Base-by-base conservation (phyloP, 2,113 vertebrate genomes). In the Tor tambroides region DNA sequence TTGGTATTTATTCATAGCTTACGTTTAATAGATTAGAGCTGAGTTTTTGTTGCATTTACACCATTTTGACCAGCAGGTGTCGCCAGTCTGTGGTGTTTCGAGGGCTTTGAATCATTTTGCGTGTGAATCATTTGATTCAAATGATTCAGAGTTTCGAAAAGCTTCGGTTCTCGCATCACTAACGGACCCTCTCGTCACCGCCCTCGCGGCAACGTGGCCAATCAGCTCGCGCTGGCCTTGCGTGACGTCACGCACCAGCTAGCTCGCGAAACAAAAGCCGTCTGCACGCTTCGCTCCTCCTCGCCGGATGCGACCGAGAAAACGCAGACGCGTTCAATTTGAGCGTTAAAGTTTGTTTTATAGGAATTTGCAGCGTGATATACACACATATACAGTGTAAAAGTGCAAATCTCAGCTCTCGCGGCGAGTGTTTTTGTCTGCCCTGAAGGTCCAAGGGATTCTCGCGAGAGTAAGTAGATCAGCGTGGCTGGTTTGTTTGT, bases 401-500 rank as follows among this genome's bases (percentile, higher is more conserved):
- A 21, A 54, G 6, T 19, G 38, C 6, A 35, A 9, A 35, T 23
- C 65, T 21, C 19, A n/a, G 2, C 23, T 1, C 61, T 30, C 7
- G 8, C 4, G 41, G 26, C n/a, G 59, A 43, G 14, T 46, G 61
- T 46, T 63, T 83, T 71, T 83, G 80, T 83, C 19, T 7, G 8
- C 59, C 11, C 41, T 10, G 28, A 41, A 80, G 30, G 46, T 17
- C 8, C 43, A 69, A 10, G 69, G 67, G 49, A 41, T 61, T 59
- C 41, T 65, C 59, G 85, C 63, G 76, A 84, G n/a, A 26, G 80
- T 83, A 59, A 75, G 85, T 23, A 26, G 5, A 46, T 3, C 10
- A 43, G 4, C 88, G 65, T 84, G 88, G 88, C 88, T 82, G 76
- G 65, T 87, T 80, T 89, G 85, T 80, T 80, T 85, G 84, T 80